Conservation (phyloP, 2,888 invertebrate species). For the Ceriagrion tenellum region DNA sequence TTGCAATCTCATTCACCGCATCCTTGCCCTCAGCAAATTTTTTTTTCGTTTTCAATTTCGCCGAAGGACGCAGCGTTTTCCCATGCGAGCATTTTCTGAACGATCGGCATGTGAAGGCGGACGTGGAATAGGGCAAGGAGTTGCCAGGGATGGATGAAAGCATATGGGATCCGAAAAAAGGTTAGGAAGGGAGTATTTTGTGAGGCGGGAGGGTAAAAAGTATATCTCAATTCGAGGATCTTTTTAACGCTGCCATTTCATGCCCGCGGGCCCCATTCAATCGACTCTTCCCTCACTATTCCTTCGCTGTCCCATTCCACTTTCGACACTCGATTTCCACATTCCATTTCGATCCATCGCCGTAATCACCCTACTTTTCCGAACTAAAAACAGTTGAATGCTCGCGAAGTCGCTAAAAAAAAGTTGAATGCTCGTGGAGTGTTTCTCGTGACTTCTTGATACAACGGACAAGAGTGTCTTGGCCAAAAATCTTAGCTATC, state of each 20-base stretch:
- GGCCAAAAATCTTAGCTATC: no score
- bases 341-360: background rate
- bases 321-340: background rate
- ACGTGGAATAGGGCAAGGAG: background rate
- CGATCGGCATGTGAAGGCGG: background rate
- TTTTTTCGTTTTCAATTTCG: background rate
- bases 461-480: no score
- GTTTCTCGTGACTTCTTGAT: no score
- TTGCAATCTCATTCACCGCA: background rate
- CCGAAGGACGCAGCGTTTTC: background rate
- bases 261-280: background rate
- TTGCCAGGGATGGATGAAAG: no score
- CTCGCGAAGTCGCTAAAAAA: background rate
- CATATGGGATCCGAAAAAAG: background rate
- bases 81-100: background rate
- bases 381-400: background rate
- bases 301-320: background rate
- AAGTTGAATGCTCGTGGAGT: no score
- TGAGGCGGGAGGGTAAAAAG: background rate
- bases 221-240: background rate
- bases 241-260: background rate
- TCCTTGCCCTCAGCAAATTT: no score
- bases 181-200: background rate
- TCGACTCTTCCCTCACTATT: background rate
- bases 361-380: background rate